Percentiles rank a stretch among this genome's conserved stretches.
phyloP scores from a whole-genome alignment of 2,797 vertebrate genomes.

The Apodemus agrarius region DNA sequence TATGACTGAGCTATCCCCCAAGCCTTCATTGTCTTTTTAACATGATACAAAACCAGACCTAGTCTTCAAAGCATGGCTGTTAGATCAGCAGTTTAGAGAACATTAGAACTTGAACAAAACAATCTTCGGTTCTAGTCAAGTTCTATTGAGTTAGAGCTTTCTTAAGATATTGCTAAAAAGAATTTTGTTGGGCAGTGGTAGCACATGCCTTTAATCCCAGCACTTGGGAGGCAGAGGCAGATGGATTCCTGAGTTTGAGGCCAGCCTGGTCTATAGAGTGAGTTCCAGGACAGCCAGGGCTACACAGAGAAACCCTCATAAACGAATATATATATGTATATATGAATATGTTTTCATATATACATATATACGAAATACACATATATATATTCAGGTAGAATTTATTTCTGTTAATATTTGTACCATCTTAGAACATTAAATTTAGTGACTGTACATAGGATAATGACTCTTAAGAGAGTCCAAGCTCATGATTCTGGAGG shows the following conservation, averaged over 20 bases:
- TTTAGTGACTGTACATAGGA: background rate
- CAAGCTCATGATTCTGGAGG: background rate
- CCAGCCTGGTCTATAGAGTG: too few species aligned
- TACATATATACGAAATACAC: too few species aligned
- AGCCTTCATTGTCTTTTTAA: background rate
- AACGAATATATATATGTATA: too few species aligned
- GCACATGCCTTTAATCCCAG: too few species aligned
- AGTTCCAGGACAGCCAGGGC: too few species aligned
- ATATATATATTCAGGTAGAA: background rate
- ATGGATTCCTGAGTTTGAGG: too few species aligned
- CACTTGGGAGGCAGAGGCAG: too few species aligned
- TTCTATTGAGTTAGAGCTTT: background rate
- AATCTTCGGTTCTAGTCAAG: background rate
- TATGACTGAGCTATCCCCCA: background rate
- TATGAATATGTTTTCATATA: too few species aligned
- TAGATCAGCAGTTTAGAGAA: background rate
- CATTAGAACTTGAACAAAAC: background rate
- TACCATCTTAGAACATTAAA: background rate
- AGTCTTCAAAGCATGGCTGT: background rate
- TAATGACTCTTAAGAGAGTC: background rate
- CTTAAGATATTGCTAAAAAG: background rate
- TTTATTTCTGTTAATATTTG: background rate
- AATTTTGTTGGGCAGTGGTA: background rate
- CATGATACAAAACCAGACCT: background rate
- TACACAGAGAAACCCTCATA: too few species aligned